Conservation (phyloP, 2,113 vertebrate genomes). For the Tyto alba region DNA sequence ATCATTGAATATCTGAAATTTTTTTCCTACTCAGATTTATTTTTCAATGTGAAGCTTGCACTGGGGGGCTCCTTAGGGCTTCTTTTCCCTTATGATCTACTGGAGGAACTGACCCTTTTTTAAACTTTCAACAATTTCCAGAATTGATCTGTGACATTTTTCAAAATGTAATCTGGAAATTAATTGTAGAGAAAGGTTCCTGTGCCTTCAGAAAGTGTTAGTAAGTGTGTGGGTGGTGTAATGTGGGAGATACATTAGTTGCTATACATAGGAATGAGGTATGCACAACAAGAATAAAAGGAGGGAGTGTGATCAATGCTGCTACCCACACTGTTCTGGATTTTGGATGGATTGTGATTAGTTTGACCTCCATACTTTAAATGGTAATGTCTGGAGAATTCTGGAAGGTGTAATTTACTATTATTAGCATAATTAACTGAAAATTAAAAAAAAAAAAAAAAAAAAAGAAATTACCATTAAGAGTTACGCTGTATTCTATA, state of each 20-base stretch:
- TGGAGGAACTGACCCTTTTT: neutral
- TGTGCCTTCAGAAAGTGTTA: constrained; percentile 32
- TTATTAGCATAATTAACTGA: neutral
- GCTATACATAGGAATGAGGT: constrained; percentile 35
- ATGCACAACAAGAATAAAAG: constrained; percentile 6
- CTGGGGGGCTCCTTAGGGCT: neutral
- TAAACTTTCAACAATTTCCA: constrained; percentile 1
- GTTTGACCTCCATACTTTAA: neutral
- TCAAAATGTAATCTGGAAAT: neutral
- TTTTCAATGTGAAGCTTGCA: neutral
- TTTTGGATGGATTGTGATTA: neutral
- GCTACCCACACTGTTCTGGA: neutral
- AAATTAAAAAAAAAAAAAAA: neutral
- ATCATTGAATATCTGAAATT: neutral
- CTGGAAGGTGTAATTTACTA: neutral
- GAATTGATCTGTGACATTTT: constrained; percentile 14
- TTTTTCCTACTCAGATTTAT: neutral
- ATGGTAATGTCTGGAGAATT: neutral
- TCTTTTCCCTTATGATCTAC: neutral
- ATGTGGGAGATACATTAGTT: constrained; percentile 29
- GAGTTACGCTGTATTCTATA: neutral
- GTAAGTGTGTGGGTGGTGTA: neutral
- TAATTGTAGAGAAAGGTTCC: constrained; percentile 5
- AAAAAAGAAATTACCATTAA: neutral
- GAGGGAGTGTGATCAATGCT: neutral